A percentile compares a stretch with the other conserved stretches of the same genome.
These are phyloP conservation scores for Mastacembelus armatus DNA, from an alignment of 2,797 vertebrate species.

Conservation along the genomic window DNA sequence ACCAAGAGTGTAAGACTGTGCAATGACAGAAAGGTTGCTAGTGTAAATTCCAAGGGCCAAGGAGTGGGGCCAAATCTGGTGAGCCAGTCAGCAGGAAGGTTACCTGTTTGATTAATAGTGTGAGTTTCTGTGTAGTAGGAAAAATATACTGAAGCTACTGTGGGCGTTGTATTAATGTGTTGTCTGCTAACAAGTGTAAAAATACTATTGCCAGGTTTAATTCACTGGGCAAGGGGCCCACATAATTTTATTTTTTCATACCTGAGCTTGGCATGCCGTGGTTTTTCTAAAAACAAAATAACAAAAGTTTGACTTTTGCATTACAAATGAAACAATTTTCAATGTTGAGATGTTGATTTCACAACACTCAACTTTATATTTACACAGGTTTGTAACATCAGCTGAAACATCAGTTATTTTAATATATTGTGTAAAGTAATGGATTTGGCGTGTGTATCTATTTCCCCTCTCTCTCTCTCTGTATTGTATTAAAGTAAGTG, in stretches of 20 bases:
- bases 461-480: too few species aligned
- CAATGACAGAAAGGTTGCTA: conserved; percentile 18
- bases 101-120: too few species aligned
- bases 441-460: too few species aligned
- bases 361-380: too few species aligned
- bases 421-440: neutral
- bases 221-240: neutral
- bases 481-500: neutral
- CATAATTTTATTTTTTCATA: neutral
- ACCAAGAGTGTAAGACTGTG: neutral
- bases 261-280: neutral
- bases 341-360: too few species aligned
- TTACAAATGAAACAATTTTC: too few species aligned
- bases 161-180: neutral
- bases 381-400: too few species aligned
- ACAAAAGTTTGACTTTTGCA: too few species aligned
- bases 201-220: neutral
- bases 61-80: neutral
- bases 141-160: neutral
- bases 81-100: neutral
- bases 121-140: too few species aligned
- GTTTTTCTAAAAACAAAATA: neutral
- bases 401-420: too few species aligned
- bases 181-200: conserved; percentile 4
- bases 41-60: conserved; percentile 10